phyloP scores from a whole-genome alignment of 2,797 vertebrate genomes.

The Cyprinodon diabolis region DNA sequence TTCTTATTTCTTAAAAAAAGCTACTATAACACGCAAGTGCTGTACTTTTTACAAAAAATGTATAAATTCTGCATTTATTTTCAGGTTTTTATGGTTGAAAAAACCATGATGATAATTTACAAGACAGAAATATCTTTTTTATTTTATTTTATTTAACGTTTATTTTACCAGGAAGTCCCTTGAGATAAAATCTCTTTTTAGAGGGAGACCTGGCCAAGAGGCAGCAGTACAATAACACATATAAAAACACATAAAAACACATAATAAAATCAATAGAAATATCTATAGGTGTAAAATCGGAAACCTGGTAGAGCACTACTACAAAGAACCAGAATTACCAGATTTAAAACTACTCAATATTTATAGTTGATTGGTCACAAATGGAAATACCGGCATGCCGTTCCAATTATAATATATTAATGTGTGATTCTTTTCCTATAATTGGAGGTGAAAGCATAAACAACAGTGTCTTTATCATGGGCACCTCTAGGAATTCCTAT shows the following conservation, averaged over 20 bases:
- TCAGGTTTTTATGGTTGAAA: not conserved
- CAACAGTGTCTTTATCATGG: not conserved
- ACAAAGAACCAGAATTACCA: not conserved
- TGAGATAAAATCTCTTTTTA: too few species aligned
- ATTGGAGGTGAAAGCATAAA: not conserved
- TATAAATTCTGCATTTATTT: not conserved
- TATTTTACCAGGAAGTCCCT: too few species aligned
- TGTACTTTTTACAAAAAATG: not conserved
- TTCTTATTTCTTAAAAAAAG: slow-evolving; percentile 2
- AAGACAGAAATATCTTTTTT: not conserved
- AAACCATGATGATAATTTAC: not conserved
- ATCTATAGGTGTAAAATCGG: not conserved
- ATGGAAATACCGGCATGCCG: not conserved
- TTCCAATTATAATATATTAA: not conserved
- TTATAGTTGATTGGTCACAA: not conserved
- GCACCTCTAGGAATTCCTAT: not conserved
- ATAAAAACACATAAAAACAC: too few species aligned
- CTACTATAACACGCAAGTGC: not conserved
- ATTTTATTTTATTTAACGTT: too few species aligned
- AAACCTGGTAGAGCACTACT: not conserved
- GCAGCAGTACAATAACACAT: too few species aligned
- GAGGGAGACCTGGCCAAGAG: too few species aligned
- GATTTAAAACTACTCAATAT: not conserved
- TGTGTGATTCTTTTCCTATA: not conserved
- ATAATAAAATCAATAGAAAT: not conserved